These are phyloP conservation scores for Channa argus DNA, from an alignment of 2,113 vertebrate species.

Conservation along the genomic window DNA sequence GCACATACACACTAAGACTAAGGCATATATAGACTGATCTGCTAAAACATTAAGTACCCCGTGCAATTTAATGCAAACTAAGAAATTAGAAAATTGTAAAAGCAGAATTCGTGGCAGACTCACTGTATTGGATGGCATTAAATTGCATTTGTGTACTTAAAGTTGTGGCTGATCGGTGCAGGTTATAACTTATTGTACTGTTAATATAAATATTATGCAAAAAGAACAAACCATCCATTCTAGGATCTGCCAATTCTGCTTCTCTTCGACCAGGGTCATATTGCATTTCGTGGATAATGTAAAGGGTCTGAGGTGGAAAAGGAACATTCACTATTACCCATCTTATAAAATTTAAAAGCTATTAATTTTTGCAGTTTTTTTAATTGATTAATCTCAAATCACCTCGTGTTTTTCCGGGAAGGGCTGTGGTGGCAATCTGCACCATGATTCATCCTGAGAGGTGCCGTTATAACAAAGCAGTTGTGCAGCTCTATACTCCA, in stretches of 20 bases:
- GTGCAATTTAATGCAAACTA: too few species aligned
- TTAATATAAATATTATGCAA: neutral
- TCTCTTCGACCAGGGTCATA: conserved; percentile 23
- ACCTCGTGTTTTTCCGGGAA: conserved; percentile 24
- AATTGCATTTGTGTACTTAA: too few species aligned
- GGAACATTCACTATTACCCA: too few species aligned
- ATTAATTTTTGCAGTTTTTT: too few species aligned
- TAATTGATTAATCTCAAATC: neutral
- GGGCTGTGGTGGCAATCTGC: neutral
- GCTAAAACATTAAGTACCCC: too few species aligned
- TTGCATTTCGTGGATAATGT: conserved; percentile 14
- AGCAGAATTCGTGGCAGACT: too few species aligned
- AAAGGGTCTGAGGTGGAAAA: conserved; percentile 25
- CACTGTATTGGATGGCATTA: neutral
- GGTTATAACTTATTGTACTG: too few species aligned
- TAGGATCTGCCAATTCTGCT: conserved; percentile 16
- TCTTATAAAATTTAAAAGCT: too few species aligned
- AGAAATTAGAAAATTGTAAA: too few species aligned
- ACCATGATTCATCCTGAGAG: conserved; percentile 14
- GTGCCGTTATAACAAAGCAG: conserved; percentile 13
- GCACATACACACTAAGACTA: too few species aligned
- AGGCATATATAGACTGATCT: too few species aligned
- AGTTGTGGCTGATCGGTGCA: too few species aligned
- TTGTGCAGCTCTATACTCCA: conserved; percentile 4
- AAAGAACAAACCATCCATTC: conserved; percentile 62